Percentiles rank a stretch among this genome's conserved stretches.
phyloP scores from a whole-genome alignment of 2,113 vertebrate species.

The Alligator mississippiensis region DNA sequence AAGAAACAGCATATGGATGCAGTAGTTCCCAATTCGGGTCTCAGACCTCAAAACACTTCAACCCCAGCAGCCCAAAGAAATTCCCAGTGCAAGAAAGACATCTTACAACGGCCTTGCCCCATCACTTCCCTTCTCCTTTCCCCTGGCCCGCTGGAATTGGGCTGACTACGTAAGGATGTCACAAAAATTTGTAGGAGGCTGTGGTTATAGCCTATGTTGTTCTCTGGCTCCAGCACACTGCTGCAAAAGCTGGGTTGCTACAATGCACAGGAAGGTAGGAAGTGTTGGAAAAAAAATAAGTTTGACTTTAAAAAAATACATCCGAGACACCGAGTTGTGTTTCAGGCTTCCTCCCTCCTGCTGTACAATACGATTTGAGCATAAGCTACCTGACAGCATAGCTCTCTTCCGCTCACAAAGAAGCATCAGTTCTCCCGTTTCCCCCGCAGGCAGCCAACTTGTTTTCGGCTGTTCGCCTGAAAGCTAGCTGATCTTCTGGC shows the following conservation, averaged over 20 bases:
- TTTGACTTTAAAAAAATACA: slow-evolving; percentile 38
- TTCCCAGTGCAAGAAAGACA: slow-evolving; percentile 22
- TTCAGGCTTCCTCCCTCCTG: slow-evolving; percentile 29
- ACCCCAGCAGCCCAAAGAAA: neutral
- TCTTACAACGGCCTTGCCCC: neutral
- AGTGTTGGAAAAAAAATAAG: neutral
- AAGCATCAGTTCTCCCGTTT: slow-evolving; percentile 42
- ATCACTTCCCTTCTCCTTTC: neutral
- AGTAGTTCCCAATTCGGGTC: neutral
- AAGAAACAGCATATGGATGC: neutral
- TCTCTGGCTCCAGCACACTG: slow-evolving; percentile 54
- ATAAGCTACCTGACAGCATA: neutral
- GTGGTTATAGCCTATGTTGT: neutral
- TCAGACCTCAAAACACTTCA: neutral
- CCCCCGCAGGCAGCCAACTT: slow-evolving; percentile 48
- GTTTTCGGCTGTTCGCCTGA: slow-evolving; percentile 49
- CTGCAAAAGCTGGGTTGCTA: slow-evolving; percentile 29
- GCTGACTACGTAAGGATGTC: neutral
- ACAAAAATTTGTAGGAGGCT: slow-evolving; percentile 10
- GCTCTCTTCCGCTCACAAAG: slow-evolving; percentile 51
- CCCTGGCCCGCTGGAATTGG: slow-evolving; percentile 8
- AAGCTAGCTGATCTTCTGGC: slow-evolving; percentile 54
- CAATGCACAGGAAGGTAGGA: slow-evolving; percentile 9
- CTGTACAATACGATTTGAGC: neutral
- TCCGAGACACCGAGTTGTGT: slow-evolving; percentile 39